phyloP scores from a whole-genome alignment of 2,113 vertebrate species.

The Lipotes vexillifer region DNA sequence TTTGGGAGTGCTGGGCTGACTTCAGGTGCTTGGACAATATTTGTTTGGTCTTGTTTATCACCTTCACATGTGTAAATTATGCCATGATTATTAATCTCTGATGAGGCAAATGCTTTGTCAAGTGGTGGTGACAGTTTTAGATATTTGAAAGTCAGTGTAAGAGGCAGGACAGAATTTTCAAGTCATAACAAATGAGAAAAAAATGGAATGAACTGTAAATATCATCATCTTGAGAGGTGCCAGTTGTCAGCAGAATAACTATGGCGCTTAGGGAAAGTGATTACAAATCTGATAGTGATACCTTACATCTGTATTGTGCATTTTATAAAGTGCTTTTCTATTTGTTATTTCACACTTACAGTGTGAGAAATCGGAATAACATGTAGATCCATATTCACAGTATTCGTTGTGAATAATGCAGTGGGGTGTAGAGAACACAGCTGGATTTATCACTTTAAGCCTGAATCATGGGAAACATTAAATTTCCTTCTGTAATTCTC shows the following conservation, averaged over 20 bases:
- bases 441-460: background rate
- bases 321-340: background rate
- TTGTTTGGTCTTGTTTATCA: background rate
- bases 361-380: background rate
- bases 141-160: background rate
- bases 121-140: background rate
- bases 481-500: background rate
- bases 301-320: background rate
- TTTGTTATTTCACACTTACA: background rate
- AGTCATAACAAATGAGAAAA: background rate
- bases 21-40: background rate
- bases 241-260: background rate
- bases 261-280: background rate
- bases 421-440: background rate
- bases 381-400: accelerated
- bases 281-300: background rate
- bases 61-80: background rate
- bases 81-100: background rate
- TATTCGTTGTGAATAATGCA: background rate
- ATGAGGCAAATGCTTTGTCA: background rate
- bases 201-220: background rate
- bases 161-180: background rate
- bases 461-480: background rate
- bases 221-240: background rate
- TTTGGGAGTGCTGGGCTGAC: background rate